Base-by-base conservation (phyloP, 2,113 vertebrate species). In the Athene noctua region DNA sequence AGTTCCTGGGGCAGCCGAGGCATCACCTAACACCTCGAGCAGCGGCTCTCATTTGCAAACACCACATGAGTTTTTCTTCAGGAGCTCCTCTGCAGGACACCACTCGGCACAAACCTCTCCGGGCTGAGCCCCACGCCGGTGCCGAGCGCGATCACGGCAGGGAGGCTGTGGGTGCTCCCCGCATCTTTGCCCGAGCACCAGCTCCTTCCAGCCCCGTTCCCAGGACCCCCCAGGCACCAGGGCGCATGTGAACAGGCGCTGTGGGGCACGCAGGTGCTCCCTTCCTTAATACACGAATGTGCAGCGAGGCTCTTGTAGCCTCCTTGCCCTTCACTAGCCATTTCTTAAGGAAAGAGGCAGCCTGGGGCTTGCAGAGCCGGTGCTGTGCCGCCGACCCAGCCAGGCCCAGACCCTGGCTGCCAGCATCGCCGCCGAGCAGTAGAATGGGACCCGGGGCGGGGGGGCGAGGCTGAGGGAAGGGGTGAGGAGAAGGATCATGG, bases 231-330 rank as follows among this genome's bases (percentile, higher is more conserved):
- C 44, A 34, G 65, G 22, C 44, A 26, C 54, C 7, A 1, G 54
- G 5, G 20, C 5, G 1, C 42, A 3, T 7, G 1, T 0, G n/a
- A 22, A 59, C 2, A 0, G 79, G 25, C 10, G 27, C 63, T 3
- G 26, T 14, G 36, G 38, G 46, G 13, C 75, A 51, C 2, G 6
- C 19, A 1, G 0, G 25, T 2, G 25, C 73, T 47, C 62, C 34
- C 34, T 57, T 36, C 78, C 51, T 38, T 9, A 19, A 22, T 15
- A 11, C 44, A 3, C 22, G 6, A 4, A 5, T 0, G 7, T 23
- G 6, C 54, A 16, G 27, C 3, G 5, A 29, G 25, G 38, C 20
- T 46, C 7, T 32, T 12, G 26, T 2, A 54, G 26, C 49, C 46
- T 26, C 34, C 58, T 15, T 13, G 3, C 59, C 34, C 59, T 46